These are phyloP conservation scores for Drosophila vallismaia DNA, from an alignment of 2,888 invertebrate genomes.

Conservation along the genomic window DNA sequence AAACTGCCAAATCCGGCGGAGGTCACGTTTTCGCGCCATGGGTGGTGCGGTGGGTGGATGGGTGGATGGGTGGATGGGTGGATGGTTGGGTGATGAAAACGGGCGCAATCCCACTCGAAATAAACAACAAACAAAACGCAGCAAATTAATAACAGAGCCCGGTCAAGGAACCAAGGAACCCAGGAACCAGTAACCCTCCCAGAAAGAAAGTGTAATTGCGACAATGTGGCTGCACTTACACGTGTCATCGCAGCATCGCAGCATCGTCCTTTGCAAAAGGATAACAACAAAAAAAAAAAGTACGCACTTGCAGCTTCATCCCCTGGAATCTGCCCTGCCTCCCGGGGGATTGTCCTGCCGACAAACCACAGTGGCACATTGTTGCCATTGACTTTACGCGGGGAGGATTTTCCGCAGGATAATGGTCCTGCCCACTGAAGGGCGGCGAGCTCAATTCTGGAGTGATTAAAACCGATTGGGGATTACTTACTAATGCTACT, in stretches of 20 bases:
- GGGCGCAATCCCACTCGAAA: slow-evolving; percentile 52
- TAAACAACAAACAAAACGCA: slow-evolving; percentile 71
- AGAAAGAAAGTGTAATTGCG: slow-evolving; percentile 67
- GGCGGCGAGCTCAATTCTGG: not conserved
- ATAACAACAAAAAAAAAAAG: slow-evolving; percentile 1
- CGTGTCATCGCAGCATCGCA: slow-evolving; percentile 70
- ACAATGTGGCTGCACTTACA: slow-evolving; percentile 80
- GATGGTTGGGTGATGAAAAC: slow-evolving; percentile 15
- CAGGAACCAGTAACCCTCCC: slow-evolving; percentile 5
- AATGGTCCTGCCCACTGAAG: not conserved
- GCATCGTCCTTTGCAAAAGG: slow-evolving; percentile 22
- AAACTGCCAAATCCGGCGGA: slow-evolving; percentile 49
- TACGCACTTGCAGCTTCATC: slow-evolving; percentile 54
- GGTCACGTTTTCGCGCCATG: slow-evolving; percentile 79
- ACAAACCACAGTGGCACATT: slow-evolving; percentile 65
- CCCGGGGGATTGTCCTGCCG: slow-evolving; percentile 19
- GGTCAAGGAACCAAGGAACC: not conserved
- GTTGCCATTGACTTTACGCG: slow-evolving; percentile 72
- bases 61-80: slow-evolving; percentile 14
- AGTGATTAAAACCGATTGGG: not conserved
- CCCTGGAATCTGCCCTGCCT: slow-evolving; percentile 49
- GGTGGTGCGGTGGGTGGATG: slow-evolving; percentile 58
- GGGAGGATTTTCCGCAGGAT: not conserved
- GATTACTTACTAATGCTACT: not conserved
- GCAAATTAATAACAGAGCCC: slow-evolving; percentile 67